Evolutionary conservation across 2,797 vertebrate species (phyloP), one percentile per base, ranked within the genome.

Genomic region (Tauraco hartlaubi): DNA sequence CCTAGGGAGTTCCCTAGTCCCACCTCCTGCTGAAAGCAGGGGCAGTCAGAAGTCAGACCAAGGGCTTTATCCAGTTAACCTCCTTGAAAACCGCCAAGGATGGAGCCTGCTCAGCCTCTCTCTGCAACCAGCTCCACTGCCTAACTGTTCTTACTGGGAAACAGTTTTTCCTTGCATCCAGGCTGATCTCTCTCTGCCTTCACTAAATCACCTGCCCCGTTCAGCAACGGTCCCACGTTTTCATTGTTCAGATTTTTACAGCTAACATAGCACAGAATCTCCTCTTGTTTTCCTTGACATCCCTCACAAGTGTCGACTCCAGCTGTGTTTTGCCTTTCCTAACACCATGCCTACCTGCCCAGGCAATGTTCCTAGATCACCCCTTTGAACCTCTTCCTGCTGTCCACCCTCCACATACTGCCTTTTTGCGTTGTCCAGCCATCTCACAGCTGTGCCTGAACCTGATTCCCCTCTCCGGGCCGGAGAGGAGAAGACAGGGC

Each of bases 201-300:
- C 76, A 15, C 25, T 68, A 58, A 68, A 74, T 37, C 14, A 37
- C 17, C 39, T 67, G n/a, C 15, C 9, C 11, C 3, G 5, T 41
- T 73, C 59, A 61, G 23, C 74, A 58, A 3, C 0, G 0, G 6
- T 15, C 16, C 12, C 51, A 21, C 1, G 1, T 72, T 81, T 74
- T 64, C 29, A 33, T 58, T 49, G 12, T 15, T 88, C 33, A 61
- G 39, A 20, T 28, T 55, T 80, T 75, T 29, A 26, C 20, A 25
- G 8, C 3, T 73, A 43, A 79, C 0, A 0, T 4, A 52, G 19
- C 13, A 54, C 9, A 41, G 67, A 61, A 74, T 2, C 23, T 74
- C 44, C 18, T 51, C 5, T 39, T 37, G 4, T 67, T 72, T 82
- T 23, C 44, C n/a, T 63, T 61, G 9, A 37, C 18, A 18, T 43